These are phyloP conservation scores for Thymelicus sylvestris DNA, from an alignment of 2,888 invertebrate species.

Conservation along the genomic window DNA sequence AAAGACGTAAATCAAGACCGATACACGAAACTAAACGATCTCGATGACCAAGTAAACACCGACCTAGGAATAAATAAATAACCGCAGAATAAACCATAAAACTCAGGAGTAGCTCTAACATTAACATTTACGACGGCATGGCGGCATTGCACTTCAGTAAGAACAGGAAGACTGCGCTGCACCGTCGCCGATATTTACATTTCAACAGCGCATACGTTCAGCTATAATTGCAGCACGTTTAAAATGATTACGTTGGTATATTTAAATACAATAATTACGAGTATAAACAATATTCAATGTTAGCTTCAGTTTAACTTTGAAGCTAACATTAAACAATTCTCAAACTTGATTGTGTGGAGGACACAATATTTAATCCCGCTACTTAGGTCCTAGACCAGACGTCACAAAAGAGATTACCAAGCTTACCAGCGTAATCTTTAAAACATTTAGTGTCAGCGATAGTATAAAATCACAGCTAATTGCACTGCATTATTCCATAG, in stretches of 20 bases:
- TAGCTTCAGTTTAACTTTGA: no score
- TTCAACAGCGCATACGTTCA: slow-evolving; percentile 1
- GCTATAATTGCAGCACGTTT: neutral
- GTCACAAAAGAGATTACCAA: no score
- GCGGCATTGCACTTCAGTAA: slow-evolving; percentile 2
- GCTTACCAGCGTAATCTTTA: no score
- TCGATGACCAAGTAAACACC: neutral
- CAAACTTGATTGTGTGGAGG: no score
- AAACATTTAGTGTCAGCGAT: no score
- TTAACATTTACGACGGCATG: slow-evolving; percentile 6
- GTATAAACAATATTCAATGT: no score
- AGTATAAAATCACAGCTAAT: no score
- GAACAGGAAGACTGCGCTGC: neutral
- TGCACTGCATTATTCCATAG: neutral
- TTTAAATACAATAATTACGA: no score
- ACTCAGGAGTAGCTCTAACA: slow-evolving; percentile 1
- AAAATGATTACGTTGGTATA: neutral
- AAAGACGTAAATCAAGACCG: no score
- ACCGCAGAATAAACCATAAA: slow-evolving; percentile 10
- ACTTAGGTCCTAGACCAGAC: no score
- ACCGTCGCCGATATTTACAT: neutral
- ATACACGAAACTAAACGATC: neutral
- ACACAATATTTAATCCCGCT: no score
- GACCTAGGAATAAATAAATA: slow-evolving; percentile 3
- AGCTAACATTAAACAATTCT: no score